Evolutionary conservation across 2,888 invertebrate genomes (phyloP).

Genomic region (Strigamia maritima): DNA sequence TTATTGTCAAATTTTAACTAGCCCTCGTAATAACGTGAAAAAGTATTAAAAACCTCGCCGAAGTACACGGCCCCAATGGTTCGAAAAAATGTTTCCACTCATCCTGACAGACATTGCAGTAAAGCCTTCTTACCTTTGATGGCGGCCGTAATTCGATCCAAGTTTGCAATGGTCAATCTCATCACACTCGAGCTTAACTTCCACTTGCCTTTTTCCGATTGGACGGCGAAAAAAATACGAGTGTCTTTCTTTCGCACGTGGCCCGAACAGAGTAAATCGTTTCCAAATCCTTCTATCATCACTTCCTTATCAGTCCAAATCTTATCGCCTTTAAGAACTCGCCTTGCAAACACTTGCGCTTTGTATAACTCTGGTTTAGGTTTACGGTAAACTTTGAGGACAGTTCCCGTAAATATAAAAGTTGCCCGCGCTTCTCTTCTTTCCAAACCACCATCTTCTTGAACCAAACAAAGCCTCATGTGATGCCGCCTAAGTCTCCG

Average conservation of each 20-base stretch:
- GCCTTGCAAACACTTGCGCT: constrained; percentile 31
- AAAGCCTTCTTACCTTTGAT: constrained; percentile 47
- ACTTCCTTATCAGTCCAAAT: constrained; percentile 42
- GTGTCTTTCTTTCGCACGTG: constrained; percentile 49
- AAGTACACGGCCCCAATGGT: background rate
- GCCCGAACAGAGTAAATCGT: constrained; percentile 49
- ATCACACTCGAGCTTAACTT: constrained; percentile 51
- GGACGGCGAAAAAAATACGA: constrained; percentile 50
- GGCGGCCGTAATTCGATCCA: constrained; percentile 49
- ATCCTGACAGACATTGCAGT: constrained; percentile 25
- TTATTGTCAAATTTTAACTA: background rate
- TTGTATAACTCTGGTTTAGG: constrained; percentile 23
- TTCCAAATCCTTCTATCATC: constrained; percentile 51
- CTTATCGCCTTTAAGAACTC: constrained; percentile 45
- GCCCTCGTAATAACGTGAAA: background rate
- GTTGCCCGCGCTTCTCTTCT: constrained; percentile 45
- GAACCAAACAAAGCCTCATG: constrained; percentile 25
- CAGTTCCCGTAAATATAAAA: constrained; percentile 50
- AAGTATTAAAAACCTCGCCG: background rate
- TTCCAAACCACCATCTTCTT: constrained; percentile 25
- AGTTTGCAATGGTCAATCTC: constrained; percentile 49
- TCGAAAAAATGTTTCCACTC: background rate
- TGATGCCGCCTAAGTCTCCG: constrained; percentile 6
- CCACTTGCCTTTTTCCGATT: constrained; percentile 46
- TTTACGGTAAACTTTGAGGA: constrained; percentile 46